A percentile compares a stretch with the other conserved stretches of the same genome.
These are phyloP conservation scores for Macrotus californicus DNA, from an alignment of 2,113 vertebrate species.

Conservation along the genomic window DNA sequence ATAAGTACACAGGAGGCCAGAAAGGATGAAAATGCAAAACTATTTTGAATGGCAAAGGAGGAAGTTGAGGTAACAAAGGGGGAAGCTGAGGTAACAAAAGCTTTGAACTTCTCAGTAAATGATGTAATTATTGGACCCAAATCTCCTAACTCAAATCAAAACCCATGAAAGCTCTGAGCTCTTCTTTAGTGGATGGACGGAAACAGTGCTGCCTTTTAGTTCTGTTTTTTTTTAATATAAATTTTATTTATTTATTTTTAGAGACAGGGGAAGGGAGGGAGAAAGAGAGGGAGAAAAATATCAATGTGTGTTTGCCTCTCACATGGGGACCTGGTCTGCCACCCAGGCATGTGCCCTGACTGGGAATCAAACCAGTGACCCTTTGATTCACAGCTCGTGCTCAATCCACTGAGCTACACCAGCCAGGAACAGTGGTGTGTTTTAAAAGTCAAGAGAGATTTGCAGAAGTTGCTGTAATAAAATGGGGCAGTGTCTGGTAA, in stretches of 20 bases:
- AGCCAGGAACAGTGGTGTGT: neutral
- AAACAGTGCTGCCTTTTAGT: neutral
- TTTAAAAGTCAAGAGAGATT: neutral
- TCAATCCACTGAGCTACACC: too few species aligned
- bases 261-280: too few species aligned
- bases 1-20: neutral
- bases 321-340: too few species aligned
- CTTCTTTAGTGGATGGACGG: neutral
- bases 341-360: too few species aligned
- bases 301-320: too few species aligned
- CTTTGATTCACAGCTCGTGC: too few species aligned
- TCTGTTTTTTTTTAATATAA: too few species aligned
- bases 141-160: conserved; percentile 4
- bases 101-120: neutral
- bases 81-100: conserved; percentile 22
- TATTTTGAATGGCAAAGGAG: conserved; percentile 13
- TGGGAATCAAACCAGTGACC: too few species aligned
- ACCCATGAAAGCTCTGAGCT: neutral
- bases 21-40: neutral
- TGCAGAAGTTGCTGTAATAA: neutral
- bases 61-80: conserved; percentile 31
- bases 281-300: too few species aligned
- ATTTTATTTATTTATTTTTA: too few species aligned
- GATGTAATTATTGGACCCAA: neutral
- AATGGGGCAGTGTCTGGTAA: neutral